Evolutionary conservation across 2,113 vertebrate genomes (phyloP), one percentile per base, ranked within the genome.

Genomic region (Rostratula benghalensis): DNA sequence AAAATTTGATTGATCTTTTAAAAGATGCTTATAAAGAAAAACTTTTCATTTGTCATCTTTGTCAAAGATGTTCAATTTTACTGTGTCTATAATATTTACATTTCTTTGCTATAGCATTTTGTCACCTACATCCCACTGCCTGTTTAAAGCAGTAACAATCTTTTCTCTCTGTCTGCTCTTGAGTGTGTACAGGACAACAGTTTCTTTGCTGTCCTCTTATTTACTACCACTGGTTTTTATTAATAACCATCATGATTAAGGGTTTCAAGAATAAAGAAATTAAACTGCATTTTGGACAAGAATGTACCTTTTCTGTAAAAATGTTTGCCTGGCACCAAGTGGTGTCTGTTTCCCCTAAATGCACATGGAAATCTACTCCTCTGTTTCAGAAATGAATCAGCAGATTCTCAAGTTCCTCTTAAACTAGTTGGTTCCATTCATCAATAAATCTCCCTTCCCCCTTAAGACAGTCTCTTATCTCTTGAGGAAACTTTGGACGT

Each of bases 61-160:
- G 75, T 86, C 73, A 78, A 83, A 75, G 30, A 35, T 78, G n/a
- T 75, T 56, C 89, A 75, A 67, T 96, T 95, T 89, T 92, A 77
- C n/a, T 6, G 6, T 19, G 1, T 64, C 9, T 91, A 6, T 74
- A 84, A 76, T 86, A 24, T 25, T 60, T 81, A 69, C 0, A 3
- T 90, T 95, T 88, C 21, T 87, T 94, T 5, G 1, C 70, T 82
- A 1, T 69, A 76, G 43, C 16, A 65, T 23, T 94, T 93, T 82
- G 25, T 91, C 92, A 95, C n/a, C 54, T 77, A 46, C 75, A 69
- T 89, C 76, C 92, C 51, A 87, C 76, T 93, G 63, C 45, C 13
- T 67, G 23, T 81, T 90, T 64, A 56, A 94, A 91, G 83, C 88
- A 68, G 46, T 68, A 89, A 51, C n/a, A 27, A 12, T 74, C 12